Evolutionary conservation across 1,140 invertebrate species (phyloP).

Genomic region (Harpegnathos saltator): DNA sequence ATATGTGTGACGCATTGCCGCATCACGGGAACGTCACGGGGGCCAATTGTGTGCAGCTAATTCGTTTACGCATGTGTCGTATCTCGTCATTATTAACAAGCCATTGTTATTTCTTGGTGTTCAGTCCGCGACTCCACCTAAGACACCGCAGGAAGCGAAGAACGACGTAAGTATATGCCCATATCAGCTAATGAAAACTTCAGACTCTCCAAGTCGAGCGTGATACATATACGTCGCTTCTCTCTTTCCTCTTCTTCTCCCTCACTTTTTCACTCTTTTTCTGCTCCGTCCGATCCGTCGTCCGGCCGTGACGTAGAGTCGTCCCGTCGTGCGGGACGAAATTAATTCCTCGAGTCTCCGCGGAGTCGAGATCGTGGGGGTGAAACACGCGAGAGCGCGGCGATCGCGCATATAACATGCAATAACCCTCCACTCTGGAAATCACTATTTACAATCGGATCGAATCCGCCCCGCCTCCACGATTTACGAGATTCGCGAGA

Average conservation of each 20-base stretch:
- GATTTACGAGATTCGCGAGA: slow-evolving; percentile 49
- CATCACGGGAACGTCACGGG: slow-evolving; percentile 5
- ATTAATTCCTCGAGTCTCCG: slow-evolving; percentile 41
- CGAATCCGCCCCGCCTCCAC: slow-evolving; percentile 27
- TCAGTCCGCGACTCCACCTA: slow-evolving; percentile 82
- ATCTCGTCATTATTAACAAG: slow-evolving; percentile 81
- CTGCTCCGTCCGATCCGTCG: not conserved
- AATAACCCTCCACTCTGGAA: slow-evolving; percentile 12
- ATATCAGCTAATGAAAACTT: slow-evolving; percentile 45
- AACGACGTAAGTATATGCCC: slow-evolving; percentile 80
- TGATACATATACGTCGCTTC: slow-evolving; percentile 22
- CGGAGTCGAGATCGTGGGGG: slow-evolving; percentile 5
- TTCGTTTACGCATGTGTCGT: slow-evolving; percentile 67
- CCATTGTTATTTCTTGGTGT: slow-evolving; percentile 83
- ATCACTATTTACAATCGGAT: slow-evolving; percentile 48
- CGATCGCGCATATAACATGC: not conserved
- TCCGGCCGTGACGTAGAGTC: not conserved
- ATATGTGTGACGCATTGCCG: not conserved
- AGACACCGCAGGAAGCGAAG: slow-evolving; percentile 80
- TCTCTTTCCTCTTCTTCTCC: not conserved
- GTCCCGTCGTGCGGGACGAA: slow-evolving; percentile 2
- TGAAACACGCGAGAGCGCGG: not conserved
- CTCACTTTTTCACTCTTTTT: not conserved
- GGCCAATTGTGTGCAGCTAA: slow-evolving; percentile 35
- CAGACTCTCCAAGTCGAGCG: slow-evolving; percentile 16